Evolutionary conservation across 1,140 invertebrate species (phyloP), one percentile per base, ranked within the genome.

Genomic region (Trypoxylus dichotomus): DNA sequence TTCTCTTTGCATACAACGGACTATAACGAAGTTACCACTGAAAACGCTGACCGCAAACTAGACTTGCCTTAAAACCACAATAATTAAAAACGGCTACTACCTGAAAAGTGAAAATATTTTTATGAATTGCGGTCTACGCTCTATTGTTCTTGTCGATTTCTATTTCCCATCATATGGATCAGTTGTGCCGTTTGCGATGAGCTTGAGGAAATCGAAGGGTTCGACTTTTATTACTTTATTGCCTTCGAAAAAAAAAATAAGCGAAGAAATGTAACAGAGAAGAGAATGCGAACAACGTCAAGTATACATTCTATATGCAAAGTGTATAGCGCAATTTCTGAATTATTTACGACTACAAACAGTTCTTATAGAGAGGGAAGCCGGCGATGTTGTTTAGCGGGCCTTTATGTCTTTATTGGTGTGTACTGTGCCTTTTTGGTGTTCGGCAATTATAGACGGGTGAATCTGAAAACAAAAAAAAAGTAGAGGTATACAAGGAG

Each of bases 61-160:
- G 58, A 74, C 32, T 42, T 78, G 21, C 32, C 32, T 37, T 29
- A n/a, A 54, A 76, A 76, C 74, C 74, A 21, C 74, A 76, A 60
- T 25, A 32, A 15, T 43, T 24, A 68, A 68, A 68, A 29, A 25
- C 21, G 19, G 19, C 60, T 15, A 74, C 79, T 80, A 82, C 81
- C 81, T 81, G 82, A 84, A 82, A 84, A 68, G 83, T 84, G 83
- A 84, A 84, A 84, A 79, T 81, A 78, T 71, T 77, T 79, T 75
- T 24, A 24, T 43, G n/a, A 0, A 73, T 79, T 68, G 63, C 47
- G 19, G 47, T 43, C 27, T 74, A 58, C 1, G 7, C 24, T 7
- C 24, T 29, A 60, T 54, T 54, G 27, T 76, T 76, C 42, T 29
- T 76, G 41, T 1, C 74, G 72, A 43, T 74, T 54, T 54, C 74